A percentile compares a stretch with the other conserved stretches of the same genome.
Conservation (phyloP, 2,113 vertebrate species). For the Ochotona princeps region DNA sequence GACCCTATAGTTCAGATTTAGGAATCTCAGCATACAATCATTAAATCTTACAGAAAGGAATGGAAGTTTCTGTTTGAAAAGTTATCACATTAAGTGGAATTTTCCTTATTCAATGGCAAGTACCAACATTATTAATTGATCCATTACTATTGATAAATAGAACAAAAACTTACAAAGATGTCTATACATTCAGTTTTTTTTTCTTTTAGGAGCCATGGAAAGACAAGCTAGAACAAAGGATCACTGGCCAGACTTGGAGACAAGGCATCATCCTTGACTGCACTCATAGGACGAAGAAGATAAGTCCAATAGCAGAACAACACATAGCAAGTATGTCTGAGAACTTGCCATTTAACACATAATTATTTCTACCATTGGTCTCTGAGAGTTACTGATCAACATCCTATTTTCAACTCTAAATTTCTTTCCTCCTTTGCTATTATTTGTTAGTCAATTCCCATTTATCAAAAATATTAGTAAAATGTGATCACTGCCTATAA, state of each 20-base stretch:
- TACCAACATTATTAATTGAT: background rate
- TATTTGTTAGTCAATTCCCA: conserved; percentile 32
- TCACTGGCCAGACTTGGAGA: background rate
- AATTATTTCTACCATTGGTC: background rate
- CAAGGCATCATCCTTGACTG: background rate
- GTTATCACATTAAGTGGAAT: background rate
- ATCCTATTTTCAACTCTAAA: background rate
- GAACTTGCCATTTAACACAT: conserved; percentile 30
- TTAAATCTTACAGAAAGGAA: conserved; percentile 36
- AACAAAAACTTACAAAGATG: background rate
- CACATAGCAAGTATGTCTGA: background rate
- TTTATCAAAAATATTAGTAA: background rate
- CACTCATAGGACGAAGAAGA: background rate
- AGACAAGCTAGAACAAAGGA: background rate
- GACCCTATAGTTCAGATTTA: background rate
- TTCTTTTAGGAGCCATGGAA: background rate
- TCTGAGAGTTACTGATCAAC: background rate
- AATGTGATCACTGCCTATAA: background rate
- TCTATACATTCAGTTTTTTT: background rate
- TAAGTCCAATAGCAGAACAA: background rate
- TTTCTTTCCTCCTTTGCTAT: conserved; percentile 30
- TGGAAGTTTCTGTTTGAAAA: background rate
- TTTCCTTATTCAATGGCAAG: background rate
- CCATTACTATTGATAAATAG: background rate
- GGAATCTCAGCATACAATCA: background rate